Evolutionary conservation across 1,140 invertebrate species (phyloP).

Genomic region (Wiebesia pumilae): DNA sequence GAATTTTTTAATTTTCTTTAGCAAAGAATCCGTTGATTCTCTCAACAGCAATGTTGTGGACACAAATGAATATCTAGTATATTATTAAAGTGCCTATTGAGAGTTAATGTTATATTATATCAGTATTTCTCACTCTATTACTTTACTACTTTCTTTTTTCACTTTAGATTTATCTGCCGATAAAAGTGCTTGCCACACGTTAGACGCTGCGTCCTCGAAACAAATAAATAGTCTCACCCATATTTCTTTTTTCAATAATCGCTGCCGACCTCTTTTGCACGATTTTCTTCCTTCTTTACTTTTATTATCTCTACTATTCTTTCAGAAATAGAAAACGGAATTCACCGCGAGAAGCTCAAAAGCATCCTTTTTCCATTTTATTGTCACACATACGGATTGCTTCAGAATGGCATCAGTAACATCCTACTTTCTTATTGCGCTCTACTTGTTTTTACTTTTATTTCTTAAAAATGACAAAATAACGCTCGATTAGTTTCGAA

Average conservation of each 20-base stretch:
- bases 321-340: constrained; percentile 46
- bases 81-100: not conserved
- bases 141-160: constrained; percentile 51
- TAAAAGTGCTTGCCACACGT: constrained; percentile 39
- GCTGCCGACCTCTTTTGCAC: constrained; percentile 27
- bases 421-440: constrained; percentile 3
- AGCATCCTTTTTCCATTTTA: constrained; percentile 38
- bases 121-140: constrained; percentile 52
- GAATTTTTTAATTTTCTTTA: constrained; percentile 6
- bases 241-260: constrained; percentile 41
- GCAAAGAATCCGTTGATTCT: not conserved
- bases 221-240: constrained; percentile 21
- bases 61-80: not conserved
- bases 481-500: constrained; percentile 54
- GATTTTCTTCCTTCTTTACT: constrained; percentile 48
- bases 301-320: constrained; percentile 47
- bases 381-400: constrained; percentile 56
- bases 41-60: not conserved
- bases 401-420: constrained; percentile 63
- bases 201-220: constrained; percentile 32
- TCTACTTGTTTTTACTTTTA: no score
- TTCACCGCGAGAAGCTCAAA: constrained; percentile 36
- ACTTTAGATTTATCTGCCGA: constrained; percentile 52
- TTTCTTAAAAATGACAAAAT: constrained; percentile 49
- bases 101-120: constrained; percentile 19